Evolutionary conservation across 2,113 vertebrate species (phyloP).

Genomic region (Hydropotes inermis): DNA sequence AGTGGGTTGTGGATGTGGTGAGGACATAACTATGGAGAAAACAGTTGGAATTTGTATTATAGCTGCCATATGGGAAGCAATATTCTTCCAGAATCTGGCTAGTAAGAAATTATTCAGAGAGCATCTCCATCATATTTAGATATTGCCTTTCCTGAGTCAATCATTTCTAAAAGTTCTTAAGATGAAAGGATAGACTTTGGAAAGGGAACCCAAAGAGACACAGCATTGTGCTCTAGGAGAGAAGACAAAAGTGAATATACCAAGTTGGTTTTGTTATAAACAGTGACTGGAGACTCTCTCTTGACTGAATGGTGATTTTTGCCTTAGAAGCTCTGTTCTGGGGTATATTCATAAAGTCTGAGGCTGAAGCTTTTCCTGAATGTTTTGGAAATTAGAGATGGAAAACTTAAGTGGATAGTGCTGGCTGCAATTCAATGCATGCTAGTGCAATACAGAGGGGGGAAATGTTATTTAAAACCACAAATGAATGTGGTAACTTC

Average conservation of each 20-base stretch:
- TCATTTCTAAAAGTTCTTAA: background rate
- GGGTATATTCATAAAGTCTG: background rate
- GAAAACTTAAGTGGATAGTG: constrained; percentile 50
- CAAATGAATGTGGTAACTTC: background rate
- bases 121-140: background rate
- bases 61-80: background rate
- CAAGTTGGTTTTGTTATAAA: background rate
- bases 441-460: background rate
- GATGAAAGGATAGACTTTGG: background rate
- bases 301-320: background rate
- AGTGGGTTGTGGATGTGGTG: background rate
- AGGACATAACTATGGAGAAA: background rate
- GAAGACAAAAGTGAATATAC: background rate
- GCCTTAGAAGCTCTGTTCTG: background rate
- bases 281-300: background rate
- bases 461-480: constrained; percentile 37
- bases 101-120: background rate
- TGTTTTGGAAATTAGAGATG: constrained; percentile 61
- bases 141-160: background rate
- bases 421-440: constrained; percentile 23
- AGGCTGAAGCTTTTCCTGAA: background rate
- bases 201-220: background rate
- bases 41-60: background rate
- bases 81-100: background rate
- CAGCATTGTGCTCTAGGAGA: background rate